Evolutionary conservation across 2,888 invertebrate species (phyloP), one percentile per base, ranked within the genome.

Genomic region (Lycaena phlaeas): DNA sequence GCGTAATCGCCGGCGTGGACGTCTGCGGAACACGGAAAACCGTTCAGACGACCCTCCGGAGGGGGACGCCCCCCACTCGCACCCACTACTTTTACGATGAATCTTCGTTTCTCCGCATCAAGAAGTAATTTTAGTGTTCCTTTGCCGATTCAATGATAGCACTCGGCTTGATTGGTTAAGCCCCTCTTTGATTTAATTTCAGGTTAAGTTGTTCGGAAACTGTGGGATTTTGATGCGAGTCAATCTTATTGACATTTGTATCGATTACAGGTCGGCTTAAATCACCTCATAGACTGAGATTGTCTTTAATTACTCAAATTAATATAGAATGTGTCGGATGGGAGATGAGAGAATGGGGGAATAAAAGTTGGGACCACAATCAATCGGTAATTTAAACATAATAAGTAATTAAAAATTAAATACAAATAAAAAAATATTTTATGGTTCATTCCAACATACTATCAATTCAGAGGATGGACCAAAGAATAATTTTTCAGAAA

Each of bases 101-200:
- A 82, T 84, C 82, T 82, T 84, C 82, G 81, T 81, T 82, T 81
- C 82, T 78, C 75, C 78, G 79, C 78, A 82, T 81, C 82, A 82
- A 81, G 82, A 82, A 84, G 82, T 81, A 82, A 82, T 82, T 82
- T 82, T 81, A 81, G 81, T 82, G 82, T 84, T 82, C 77, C 78
- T 81, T 82, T 77, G 72, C 78, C 81, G 81, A 82, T 82, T 82
- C 81, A 82, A 82, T 81, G 84, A 81, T 82, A 84, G 79, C 82
- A 84, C 82, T 84, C 81, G 82, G 62, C 65, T 68, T 81, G 82
- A 84, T 82, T 84, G 81, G 82, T 79, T 75, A 76, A 79, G 72
- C 78, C 78, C 72, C 79, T 77, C 82, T 79, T 78, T 81, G 82
- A 84, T 84, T 84, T 84, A 84, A 84, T 84, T 82, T 78, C 65